A percentile compares a stretch with the other conserved stretches of the same genome.
These are phyloP conservation scores for Amitus sp. DNA, from an alignment of 2,888 invertebrate species.

Conservation along the genomic window DNA sequence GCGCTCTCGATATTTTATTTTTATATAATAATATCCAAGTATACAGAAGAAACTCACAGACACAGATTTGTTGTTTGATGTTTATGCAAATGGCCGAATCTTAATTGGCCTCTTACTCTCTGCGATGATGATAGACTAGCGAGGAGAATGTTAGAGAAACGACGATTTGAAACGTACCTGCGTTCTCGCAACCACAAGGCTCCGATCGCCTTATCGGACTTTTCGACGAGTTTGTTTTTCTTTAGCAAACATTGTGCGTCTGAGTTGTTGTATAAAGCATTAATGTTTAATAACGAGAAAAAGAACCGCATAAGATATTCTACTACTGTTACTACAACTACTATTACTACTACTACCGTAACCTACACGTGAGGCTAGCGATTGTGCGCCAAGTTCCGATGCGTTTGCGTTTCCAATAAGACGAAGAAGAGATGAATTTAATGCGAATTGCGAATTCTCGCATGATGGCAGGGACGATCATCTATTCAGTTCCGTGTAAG, in stretches of 20 bases:
- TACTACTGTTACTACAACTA: conserved; percentile 38
- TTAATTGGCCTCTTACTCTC: conserved; percentile 54
- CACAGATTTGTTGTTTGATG: conserved; percentile 58
- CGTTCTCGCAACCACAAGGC: conserved; percentile 21
- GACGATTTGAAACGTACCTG: conserved; percentile 52
- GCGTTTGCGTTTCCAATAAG: conserved; percentile 8
- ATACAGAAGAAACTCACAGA: conserved; percentile 43
- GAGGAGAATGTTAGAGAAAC: conserved; percentile 20
- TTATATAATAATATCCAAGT: conserved; percentile 51
- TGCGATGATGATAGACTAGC: conserved; percentile 41
- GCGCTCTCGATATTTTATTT: conserved; percentile 64
- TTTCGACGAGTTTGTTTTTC: conserved; percentile 43
- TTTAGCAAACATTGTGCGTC: conserved; percentile 46
- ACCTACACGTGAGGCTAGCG: conserved; percentile 46
- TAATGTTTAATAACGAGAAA: conserved; percentile 40
- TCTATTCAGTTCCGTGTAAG: conserved; percentile 22
- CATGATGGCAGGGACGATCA: conserved; percentile 2
- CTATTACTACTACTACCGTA: conserved; percentile 40
- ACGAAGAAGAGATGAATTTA: neutral
- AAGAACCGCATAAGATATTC: conserved; percentile 44
- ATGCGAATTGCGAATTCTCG: neutral
- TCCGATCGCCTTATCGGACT: conserved; percentile 34
- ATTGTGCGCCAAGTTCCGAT: conserved; percentile 37
- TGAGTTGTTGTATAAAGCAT: conserved; percentile 48
- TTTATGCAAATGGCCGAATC: conserved; percentile 60